A percentile compares a stretch with the other conserved stretches of the same genome.
Evolutionary conservation across 1,140 invertebrate genomes (phyloP).

Genomic region (Zeugodacus cucurbitae): DNA sequence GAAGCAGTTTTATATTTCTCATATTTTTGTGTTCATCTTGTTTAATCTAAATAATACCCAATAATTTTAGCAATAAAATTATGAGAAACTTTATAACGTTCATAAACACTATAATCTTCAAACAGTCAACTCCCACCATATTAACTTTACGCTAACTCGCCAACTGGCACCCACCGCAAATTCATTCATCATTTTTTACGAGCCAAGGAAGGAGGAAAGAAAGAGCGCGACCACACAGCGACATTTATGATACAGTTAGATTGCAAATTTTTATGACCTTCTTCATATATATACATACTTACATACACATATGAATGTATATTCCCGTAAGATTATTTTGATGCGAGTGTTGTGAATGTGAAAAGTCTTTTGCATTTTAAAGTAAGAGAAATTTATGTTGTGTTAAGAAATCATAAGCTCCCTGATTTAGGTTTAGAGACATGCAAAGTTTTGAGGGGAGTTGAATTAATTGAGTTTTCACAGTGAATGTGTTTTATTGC

Average conservation of each 20-base stretch:
- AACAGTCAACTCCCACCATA: neutral
- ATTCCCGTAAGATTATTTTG: no score
- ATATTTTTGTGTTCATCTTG: no score
- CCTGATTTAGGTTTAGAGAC: no score
- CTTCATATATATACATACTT: neutral
- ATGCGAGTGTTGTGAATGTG: no score
- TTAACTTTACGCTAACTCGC: neutral
- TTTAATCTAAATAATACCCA: neutral
- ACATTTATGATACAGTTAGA: neutral
- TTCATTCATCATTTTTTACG: neutral
- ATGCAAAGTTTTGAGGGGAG: no score
- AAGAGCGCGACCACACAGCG: neutral
- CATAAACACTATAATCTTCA: neutral
- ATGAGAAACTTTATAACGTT: neutral
- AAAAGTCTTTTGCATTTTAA: no score
- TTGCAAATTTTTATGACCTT: neutral
- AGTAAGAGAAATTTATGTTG: no score
- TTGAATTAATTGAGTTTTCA: no score
- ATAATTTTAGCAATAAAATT: neutral
- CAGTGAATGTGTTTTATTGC: no score
- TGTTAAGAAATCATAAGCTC: no score
- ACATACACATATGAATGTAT: neutral
- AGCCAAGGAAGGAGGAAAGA: neutral
- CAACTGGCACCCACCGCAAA: neutral
- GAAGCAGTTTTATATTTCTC: no score